Percentiles rank a stretch among this genome's conserved stretches.
Evolutionary conservation across 1,140 invertebrate genomes (phyloP).

Genomic region (Leptinotarsa undecemlineata): DNA sequence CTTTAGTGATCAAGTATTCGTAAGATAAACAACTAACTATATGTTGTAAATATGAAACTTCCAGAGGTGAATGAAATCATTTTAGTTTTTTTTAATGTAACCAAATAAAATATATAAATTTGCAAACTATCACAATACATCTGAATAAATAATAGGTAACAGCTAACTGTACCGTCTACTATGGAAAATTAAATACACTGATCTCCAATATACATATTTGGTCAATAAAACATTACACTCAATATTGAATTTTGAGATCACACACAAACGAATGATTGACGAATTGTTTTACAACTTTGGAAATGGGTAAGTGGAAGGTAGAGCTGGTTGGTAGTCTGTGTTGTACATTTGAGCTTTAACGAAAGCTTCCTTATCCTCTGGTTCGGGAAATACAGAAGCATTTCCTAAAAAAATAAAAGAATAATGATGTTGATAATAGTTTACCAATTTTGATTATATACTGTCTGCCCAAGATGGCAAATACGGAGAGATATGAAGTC

Average conservation of each 20-base stretch:
- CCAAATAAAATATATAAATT: slow-evolving; percentile 14
- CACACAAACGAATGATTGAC: not conserved
- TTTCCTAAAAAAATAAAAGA: slow-evolving; percentile 64
- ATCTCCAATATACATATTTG: not conserved
- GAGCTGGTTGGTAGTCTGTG: slow-evolving; percentile 67
- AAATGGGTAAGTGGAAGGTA: slow-evolving; percentile 71
- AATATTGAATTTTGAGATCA: not conserved
- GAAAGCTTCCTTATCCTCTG: slow-evolving; percentile 73
- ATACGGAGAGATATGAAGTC: not conserved
- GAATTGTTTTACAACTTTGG: slow-evolving; percentile 55
- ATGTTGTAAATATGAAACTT: too few relatives aligned
- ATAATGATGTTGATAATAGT: not conserved
- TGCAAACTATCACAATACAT: slow-evolving; percentile 21
- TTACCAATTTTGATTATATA: too few relatives aligned
- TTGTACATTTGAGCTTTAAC: slow-evolving; percentile 83
- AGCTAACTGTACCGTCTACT: not conserved
- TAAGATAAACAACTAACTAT: too few relatives aligned
- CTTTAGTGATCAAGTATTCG: too few relatives aligned
- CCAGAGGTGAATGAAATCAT: too few relatives aligned
- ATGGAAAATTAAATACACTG: not conserved
- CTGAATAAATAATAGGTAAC: slow-evolving; percentile 1
- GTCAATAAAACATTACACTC: not conserved
- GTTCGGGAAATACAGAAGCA: slow-evolving; percentile 78
- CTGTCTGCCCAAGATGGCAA: too few relatives aligned
- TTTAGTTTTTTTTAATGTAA: not conserved